Conservation (phyloP, 2,888 invertebrate species). For the Aspidiotus rigidus region DNA sequence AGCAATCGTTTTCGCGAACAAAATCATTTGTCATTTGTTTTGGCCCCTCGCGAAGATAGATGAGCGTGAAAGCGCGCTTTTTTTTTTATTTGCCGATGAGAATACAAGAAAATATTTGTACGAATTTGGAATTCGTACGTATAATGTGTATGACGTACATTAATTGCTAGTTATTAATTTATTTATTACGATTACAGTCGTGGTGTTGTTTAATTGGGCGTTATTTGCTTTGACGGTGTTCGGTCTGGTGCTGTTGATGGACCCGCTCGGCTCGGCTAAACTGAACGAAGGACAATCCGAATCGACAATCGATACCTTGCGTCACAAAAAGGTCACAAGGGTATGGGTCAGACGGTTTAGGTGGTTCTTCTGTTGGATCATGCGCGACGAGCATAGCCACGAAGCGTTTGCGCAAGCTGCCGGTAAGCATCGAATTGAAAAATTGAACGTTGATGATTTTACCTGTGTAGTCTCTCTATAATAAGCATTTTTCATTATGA, state of each 20-base stretch:
- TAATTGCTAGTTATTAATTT: conserved; percentile 7
- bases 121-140: no score
- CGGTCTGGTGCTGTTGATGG: conserved; percentile 69
- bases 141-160: no score
- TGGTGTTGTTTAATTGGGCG: conserved; percentile 74
- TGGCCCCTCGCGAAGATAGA: no score
- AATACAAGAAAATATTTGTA: no score
- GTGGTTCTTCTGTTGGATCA: conserved; percentile 62
- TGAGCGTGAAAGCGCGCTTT: no score
- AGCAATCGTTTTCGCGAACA: no score
- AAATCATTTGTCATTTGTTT: no score
- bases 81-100: no score
- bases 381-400: conserved; percentile 63
- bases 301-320: conserved; percentile 53
- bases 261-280: conserved; percentile 63
- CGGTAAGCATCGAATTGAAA: conserved; percentile 46
- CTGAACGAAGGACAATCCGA: conserved; percentile 49
- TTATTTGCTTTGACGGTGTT: conserved; percentile 63
- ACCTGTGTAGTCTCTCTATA: no score
- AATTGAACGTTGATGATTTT: no score
- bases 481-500: no score
- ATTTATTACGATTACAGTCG: conserved; percentile 46
- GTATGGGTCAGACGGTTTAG: conserved; percentile 66
- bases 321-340: conserved; percentile 60
- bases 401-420: conserved; percentile 72